A percentile compares a stretch with the other conserved stretches of the same genome.
phyloP scores from a whole-genome alignment of 2,797 vertebrate genomes.

The Falco novaeseelandiae region DNA sequence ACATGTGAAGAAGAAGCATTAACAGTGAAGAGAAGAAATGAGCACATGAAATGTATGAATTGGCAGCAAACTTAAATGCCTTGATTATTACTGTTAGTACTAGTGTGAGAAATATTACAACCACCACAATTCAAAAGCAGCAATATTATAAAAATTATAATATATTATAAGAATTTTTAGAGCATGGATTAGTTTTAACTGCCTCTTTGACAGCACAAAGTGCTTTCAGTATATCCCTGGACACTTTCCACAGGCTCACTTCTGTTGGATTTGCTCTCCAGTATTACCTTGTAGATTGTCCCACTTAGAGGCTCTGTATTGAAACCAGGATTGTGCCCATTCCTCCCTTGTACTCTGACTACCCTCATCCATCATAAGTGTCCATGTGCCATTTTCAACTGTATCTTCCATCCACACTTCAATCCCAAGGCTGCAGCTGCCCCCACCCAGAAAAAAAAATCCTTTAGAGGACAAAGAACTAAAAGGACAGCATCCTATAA shows the following conservation, averaged over 20 bases:
- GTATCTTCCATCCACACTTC: neutral
- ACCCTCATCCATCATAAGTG: neutral
- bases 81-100: neutral
- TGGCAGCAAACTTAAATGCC: neutral
- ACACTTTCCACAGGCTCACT: neutral
- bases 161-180: neutral
- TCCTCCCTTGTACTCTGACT: neutral
- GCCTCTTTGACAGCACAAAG: neutral
- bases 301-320: neutral
- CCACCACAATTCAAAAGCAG: neutral
- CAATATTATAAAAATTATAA: neutral
- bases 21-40: neutral
- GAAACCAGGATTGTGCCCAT: neutral
- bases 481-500: neutral
- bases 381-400: rapidly evolving
- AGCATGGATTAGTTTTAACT: neutral
- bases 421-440: neutral
- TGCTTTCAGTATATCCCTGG: neutral
- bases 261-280: neutral
- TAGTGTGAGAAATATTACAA: neutral
- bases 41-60: neutral
- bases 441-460: rapidly evolving
- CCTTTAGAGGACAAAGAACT: neutral
- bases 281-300: neutral
- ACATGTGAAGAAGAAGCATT: neutral